Base-by-base conservation (phyloP, 2,797 vertebrate genomes). In the Syncerus caffer region DNA sequence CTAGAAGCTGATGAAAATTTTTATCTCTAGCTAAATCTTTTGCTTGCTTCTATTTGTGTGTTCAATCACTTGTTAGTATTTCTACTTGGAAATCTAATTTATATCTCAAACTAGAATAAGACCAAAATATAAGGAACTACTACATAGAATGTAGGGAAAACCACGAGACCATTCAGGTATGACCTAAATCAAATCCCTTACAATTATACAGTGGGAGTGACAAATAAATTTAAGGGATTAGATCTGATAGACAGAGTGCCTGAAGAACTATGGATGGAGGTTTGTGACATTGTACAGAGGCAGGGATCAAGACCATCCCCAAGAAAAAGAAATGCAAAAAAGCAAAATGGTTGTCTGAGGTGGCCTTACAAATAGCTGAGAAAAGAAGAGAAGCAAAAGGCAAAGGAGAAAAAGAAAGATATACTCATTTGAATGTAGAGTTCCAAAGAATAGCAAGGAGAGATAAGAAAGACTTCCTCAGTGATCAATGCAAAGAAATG, bases 211-310 rank as follows among this genome's bases (percentile, higher is more conserved):
- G n/a, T 38, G 19, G 64, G 21, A 38, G n/a, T 71, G n/a, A 38
- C n/a, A 71, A 71, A 71, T 38, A 38, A 5, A 23, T 38, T 38
- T 71, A 71, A 71, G 19, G 17, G n/a, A 23, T 71, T 21, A 38
- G 64, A 38, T 38, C 19, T 71, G n/a, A 71, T 38, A 71, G 64
- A 67, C 6, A n/a, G 29, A 64, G n/a, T 71, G 64, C n/a, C 64
- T 71, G 19, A 71, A 38, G 5, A 71, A 71, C 64, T 71, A 71
- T 71, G 64, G 64, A 38, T 0, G 0, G 34, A 12, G 31, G n/a
- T 71, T 38, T 3, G 10, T 71, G n/a, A 38, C 64, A 38, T 6
- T 71, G 64, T 11, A 38, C 64, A 38, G 5, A 71, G 19, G 10
- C 10, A 71, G 34, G 21, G 10, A 71, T 23, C 64, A 71, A 38